A percentile compares a stretch with the other conserved stretches of the same genome.
Evolutionary conservation across 2,113 vertebrate species (phyloP).

Genomic region (Pitta sordida): DNA sequence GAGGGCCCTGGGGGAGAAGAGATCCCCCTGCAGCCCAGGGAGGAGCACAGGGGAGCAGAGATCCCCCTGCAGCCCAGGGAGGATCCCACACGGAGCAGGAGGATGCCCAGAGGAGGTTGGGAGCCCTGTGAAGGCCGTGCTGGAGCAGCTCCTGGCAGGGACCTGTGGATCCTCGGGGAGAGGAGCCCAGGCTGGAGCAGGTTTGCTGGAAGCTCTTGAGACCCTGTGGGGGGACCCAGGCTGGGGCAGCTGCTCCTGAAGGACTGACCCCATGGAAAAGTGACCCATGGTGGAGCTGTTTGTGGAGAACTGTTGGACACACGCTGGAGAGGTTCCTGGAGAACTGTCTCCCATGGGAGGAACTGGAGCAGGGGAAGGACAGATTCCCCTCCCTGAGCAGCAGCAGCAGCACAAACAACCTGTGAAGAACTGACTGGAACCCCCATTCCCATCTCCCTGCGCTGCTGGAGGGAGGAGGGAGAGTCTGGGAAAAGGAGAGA

Average conservation of each 20-base stretch:
- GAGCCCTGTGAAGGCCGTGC: neutral
- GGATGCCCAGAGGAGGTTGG: neutral
- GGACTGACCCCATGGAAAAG: neutral
- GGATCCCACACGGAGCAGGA: neutral
- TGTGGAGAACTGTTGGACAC: neutral
- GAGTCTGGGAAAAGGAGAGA: neutral
- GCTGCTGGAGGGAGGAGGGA: neutral
- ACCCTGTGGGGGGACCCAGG: neutral
- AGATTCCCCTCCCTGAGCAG: neutral
- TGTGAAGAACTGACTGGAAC: neutral
- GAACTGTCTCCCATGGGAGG: neutral
- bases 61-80: neutral
- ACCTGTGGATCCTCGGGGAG: neutral
- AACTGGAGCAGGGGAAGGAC: neutral
- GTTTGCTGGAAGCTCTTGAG: neutral
- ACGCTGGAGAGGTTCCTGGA: neutral
- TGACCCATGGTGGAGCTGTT: neutral
- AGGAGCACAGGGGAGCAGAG: too few relatives aligned
- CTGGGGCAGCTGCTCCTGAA: neutral
- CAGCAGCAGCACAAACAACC: neutral
- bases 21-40: too few relatives aligned
- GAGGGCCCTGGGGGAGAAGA: too few relatives aligned
- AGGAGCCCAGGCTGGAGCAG: neutral
- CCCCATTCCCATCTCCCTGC: neutral
- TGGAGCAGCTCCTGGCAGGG: neutral